These are phyloP conservation scores for Glyphotaelius pellucidus DNA, from an alignment of 2,888 invertebrate species.

Conservation along the genomic window DNA sequence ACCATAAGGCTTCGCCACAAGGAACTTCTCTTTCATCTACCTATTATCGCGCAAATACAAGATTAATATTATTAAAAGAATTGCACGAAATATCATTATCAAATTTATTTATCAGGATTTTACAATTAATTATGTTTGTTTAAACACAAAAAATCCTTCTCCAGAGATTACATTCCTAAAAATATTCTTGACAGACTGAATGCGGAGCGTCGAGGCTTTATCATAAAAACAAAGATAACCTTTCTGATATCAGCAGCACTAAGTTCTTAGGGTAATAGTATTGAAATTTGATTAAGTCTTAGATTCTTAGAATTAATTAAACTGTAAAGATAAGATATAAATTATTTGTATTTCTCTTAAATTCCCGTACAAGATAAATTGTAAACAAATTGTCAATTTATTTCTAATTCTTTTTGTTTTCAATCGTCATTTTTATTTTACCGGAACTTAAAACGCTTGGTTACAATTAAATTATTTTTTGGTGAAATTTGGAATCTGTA, in stretches of 20 bases:
- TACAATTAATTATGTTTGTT: not conserved
- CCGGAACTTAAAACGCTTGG: not conserved
- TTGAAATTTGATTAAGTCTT: slow-evolving; percentile 7
- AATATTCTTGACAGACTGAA: slow-evolving; percentile 69
- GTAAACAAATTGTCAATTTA: not conserved
- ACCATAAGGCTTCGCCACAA: slow-evolving; percentile 65
- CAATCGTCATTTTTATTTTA: no score
- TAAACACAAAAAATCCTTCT: not conserved
- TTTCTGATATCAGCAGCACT: slow-evolving; percentile 7
- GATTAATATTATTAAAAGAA: not conserved
- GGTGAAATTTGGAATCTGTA: no score
- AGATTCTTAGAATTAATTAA: not conserved
- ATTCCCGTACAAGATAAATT: not conserved
- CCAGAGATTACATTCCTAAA: not conserved
- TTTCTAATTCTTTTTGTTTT: not conserved
- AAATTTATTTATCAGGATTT: not conserved
- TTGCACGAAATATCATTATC: not conserved
- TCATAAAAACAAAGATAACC: slow-evolving; percentile 9
- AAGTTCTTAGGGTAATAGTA: not conserved
- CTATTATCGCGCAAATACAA: not conserved
- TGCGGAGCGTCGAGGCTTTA: not conserved
- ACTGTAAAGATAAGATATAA: not conserved
- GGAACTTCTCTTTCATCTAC: not conserved
- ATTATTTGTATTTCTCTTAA: not conserved
- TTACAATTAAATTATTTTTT: not conserved